These are phyloP conservation scores for Lochmaea capreae DNA, from an alignment of 2,888 invertebrate species.

Conservation along the genomic window DNA sequence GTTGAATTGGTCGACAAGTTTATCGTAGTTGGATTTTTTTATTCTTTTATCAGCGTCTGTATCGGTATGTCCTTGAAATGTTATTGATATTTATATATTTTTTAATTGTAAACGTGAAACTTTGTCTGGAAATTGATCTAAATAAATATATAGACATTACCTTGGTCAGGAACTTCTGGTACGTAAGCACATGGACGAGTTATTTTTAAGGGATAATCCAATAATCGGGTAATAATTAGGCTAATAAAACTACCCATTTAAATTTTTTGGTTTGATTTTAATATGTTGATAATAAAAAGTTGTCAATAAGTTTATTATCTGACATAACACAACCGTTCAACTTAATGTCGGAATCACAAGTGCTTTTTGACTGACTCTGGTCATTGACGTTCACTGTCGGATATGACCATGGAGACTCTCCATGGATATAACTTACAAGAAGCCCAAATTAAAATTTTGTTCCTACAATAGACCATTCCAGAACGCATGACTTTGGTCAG, in stretches of 20 bases:
- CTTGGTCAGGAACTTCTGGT: conserved; percentile 26
- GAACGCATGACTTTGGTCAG: too few relatives aligned
- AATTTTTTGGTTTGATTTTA: background rate
- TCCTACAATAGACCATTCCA: too few relatives aligned
- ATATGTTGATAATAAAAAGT: background rate
- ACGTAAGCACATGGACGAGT: conserved; percentile 27
- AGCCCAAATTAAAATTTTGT: too few relatives aligned
- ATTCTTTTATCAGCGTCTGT: background rate
- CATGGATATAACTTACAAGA: too few relatives aligned
- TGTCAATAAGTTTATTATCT: background rate
- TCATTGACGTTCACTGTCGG: too few relatives aligned
- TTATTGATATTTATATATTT: background rate
- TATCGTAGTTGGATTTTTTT: conserved; percentile 36
- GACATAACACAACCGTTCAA: too few relatives aligned
- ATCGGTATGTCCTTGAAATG: conserved; percentile 5
- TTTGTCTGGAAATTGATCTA: background rate
- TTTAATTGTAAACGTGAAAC: background rate
- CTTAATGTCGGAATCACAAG: too few relatives aligned
- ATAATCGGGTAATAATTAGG: conserved; percentile 25
- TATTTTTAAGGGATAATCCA: conserved; percentile 40
- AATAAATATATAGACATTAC: conserved; percentile 13
- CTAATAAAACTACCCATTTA: conserved; percentile 30
- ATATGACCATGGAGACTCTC: too few relatives aligned
- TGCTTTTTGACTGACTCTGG: too few relatives aligned
- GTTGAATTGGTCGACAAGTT: conserved; percentile 37